A percentile compares a stretch with the other conserved stretches of the same genome.
These are phyloP conservation scores for Grammomys dolichurus DNA, from an alignment of 2,113 vertebrate genomes.

Conservation along the genomic window DNA sequence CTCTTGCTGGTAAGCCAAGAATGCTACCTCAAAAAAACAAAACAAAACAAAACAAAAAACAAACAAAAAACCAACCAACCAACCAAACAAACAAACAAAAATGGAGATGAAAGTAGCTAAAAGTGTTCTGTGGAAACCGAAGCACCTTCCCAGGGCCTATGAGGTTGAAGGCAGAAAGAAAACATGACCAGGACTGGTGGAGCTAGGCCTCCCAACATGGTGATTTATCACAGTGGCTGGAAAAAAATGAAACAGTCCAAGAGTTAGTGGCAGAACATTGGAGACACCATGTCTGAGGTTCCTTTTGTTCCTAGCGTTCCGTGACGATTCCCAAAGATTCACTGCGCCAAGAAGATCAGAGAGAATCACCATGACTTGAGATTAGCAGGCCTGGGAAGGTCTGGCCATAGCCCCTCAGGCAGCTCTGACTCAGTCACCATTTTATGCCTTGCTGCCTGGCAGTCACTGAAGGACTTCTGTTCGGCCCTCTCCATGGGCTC, in stretches of 20 bases:
- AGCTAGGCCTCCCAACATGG: background rate
- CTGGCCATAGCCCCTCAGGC: background rate
- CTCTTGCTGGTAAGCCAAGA: background rate
- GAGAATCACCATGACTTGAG: background rate
- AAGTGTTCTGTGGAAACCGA: background rate
- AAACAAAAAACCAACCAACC: too few species aligned
- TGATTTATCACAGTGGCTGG: background rate
- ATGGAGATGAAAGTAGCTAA: background rate
- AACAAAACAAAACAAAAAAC: too few species aligned
- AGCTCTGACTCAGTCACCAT: background rate
- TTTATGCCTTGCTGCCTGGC: background rate
- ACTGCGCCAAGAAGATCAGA: background rate
- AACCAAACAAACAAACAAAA: too few species aligned
- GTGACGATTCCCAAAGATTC: background rate
- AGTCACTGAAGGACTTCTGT: background rate
- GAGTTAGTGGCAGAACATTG: background rate
- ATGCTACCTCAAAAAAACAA: background rate
- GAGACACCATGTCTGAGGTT: background rate
- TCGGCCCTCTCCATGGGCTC: background rate
- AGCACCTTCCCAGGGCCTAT: background rate
- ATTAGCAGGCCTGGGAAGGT: too few species aligned
- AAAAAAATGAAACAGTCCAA: background rate
- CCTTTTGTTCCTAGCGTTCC: background rate
- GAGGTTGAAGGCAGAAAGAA: background rate
- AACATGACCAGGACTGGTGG: background rate